Percentiles rank a stretch among this genome's conserved stretches.
These are phyloP conservation scores for Otis tarda DNA, from an alignment of 2,113 vertebrate species.

Conservation along the genomic window DNA sequence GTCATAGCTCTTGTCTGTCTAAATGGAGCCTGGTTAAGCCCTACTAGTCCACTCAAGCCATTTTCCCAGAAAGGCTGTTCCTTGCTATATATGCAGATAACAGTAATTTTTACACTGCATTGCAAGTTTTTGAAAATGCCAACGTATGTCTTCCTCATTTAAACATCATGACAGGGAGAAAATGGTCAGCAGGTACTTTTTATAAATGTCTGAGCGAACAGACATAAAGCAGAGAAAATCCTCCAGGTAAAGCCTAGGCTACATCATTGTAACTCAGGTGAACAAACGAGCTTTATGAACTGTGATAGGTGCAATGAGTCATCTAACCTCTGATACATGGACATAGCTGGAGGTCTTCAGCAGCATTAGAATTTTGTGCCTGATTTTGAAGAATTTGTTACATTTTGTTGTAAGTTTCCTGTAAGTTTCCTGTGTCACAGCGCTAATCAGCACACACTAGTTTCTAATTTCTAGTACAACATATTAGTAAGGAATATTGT, in stretches of 20 bases:
- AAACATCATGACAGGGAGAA: background rate
- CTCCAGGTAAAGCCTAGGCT: background rate
- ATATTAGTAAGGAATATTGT: background rate
- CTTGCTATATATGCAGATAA: background rate
- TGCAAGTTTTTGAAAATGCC: background rate
- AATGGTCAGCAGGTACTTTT: background rate
- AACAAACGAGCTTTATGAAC: background rate
- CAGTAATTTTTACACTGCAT: background rate
- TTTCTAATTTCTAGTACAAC: background rate
- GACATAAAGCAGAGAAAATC: background rate
- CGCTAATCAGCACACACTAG: background rate
- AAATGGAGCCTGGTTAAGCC: background rate
- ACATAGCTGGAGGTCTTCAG: background rate
- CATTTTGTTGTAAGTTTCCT: background rate
- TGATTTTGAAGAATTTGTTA: background rate
- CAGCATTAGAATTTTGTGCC: background rate
- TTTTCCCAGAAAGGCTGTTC: background rate
- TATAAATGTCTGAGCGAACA: background rate
- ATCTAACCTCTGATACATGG: fast-evolving
- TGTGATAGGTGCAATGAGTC: background rate
- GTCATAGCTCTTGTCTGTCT: background rate
- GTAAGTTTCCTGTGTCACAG: background rate
- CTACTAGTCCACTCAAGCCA: background rate
- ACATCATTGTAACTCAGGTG: background rate
- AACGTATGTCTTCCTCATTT: background rate